These are phyloP conservation scores for Dryocosmus kuriphilus DNA, from an alignment of 2,888 invertebrate genomes.

Conservation along the genomic window DNA sequence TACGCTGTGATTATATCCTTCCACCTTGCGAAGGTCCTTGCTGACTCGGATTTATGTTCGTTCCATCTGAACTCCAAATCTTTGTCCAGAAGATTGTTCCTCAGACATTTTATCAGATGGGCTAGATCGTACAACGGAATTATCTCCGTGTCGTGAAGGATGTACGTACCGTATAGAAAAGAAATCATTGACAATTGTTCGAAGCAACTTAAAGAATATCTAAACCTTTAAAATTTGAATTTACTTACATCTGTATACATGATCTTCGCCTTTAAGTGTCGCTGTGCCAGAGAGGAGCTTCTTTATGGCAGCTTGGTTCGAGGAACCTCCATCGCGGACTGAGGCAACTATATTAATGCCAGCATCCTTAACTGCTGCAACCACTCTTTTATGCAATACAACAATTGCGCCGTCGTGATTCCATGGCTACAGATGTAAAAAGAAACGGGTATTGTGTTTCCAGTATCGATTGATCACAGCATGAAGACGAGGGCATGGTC, in stretches of 20 bases:
- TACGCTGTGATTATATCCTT: too few relatives aligned
- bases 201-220: neutral
- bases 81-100: neutral
- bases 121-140: neutral
- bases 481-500: constrained; percentile 46
- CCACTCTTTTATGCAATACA: constrained; percentile 41
- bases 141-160: neutral
- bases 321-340: constrained; percentile 43
- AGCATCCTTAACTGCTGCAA: constrained; percentile 38
- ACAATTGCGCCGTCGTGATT: neutral
- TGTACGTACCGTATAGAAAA: neutral
- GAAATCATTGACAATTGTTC: neutral
- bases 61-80: too few relatives aligned
- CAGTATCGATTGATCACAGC: constrained; percentile 27
- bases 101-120: neutral
- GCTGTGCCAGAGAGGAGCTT: constrained; percentile 9
- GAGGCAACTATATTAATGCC: constrained; percentile 38
- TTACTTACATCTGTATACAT: neutral
- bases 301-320: constrained; percentile 14
- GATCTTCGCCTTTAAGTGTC: neutral
- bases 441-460: neutral
- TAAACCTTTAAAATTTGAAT: neutral
- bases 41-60: too few relatives aligned
- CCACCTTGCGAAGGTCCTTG: too few relatives aligned
- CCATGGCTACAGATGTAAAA: neutral